Evolutionary conservation across 1,140 invertebrate species (phyloP).

Genomic region (Leptinotarsa texana): DNA sequence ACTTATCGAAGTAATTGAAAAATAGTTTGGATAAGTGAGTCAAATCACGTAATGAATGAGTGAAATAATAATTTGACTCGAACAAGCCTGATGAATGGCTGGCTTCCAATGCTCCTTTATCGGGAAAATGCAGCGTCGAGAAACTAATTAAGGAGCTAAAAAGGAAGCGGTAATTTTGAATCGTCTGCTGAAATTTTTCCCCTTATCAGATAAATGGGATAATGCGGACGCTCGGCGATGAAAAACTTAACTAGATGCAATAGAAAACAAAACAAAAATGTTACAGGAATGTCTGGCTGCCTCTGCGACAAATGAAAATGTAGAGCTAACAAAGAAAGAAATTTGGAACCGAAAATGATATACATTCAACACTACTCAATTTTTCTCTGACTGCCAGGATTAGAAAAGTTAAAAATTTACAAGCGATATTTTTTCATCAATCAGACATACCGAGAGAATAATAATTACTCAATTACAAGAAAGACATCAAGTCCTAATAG

Average conservation of each 20-base stretch:
- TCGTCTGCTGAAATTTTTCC: conserved; percentile 18
- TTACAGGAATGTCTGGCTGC: not conserved
- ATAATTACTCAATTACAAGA: too few species aligned
- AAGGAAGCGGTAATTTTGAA: conserved; percentile 25
- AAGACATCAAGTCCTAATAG: too few species aligned
- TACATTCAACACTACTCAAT: not conserved
- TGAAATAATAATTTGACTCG: conserved; percentile 28
- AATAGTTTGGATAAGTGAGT: conserved; percentile 25
- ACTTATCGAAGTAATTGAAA: conserved; percentile 17
- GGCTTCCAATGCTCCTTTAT: conserved; percentile 17
- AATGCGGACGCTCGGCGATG: conserved; percentile 4
- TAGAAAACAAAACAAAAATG: conserved; percentile 12
- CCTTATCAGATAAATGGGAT: conserved; percentile 17
- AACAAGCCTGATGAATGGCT: conserved; percentile 3
- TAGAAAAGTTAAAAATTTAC: too few species aligned
- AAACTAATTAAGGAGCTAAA: conserved; percentile 27
- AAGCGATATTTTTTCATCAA: too few species aligned
- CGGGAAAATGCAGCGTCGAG: conserved; percentile 21
- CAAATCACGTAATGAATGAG: conserved; percentile 13
- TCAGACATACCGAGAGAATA: too few species aligned
- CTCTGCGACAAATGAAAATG: not conserved
- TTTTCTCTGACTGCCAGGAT: too few species aligned
- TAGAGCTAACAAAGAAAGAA: not conserved
- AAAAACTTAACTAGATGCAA: conserved; percentile 19
- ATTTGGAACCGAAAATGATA: not conserved